Conservation (phyloP, 1,140 invertebrate species). For the Lucilia cuprina region DNA sequence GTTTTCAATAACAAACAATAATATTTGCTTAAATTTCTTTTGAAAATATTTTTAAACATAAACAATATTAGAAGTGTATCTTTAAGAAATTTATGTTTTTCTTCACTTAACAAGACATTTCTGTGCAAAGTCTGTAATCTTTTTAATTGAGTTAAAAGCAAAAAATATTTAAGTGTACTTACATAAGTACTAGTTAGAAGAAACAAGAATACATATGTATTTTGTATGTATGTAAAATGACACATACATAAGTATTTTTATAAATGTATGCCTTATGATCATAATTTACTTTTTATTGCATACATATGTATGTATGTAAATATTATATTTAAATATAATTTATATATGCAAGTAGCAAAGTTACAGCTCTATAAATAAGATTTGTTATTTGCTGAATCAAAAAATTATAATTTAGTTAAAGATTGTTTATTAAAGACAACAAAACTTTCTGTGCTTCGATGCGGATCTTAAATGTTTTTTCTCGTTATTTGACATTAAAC, state of each 20-base stretch:
- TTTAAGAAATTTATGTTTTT: not conserved
- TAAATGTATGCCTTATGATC: not conserved
- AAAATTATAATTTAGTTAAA: too few relatives aligned
- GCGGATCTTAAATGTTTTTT: too few relatives aligned
- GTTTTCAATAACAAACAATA: not conserved
- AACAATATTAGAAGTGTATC: not conserved
- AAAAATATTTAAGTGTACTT: not conserved
- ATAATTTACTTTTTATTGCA: not conserved
- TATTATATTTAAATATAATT: too few relatives aligned
- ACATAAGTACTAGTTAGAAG: too few relatives aligned
- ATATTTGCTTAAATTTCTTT: not conserved
- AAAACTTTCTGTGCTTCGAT: too few relatives aligned
- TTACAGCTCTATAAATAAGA: too few relatives aligned
- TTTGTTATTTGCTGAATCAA: too few relatives aligned
- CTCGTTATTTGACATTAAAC: too few relatives aligned
- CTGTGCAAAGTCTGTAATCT: not conserved
- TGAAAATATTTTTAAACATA: too few relatives aligned
- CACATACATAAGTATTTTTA: not conserved
- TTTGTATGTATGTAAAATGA: not conserved
- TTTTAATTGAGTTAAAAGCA: not conserved
- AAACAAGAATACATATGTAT: not conserved
- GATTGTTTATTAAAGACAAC: too few relatives aligned
- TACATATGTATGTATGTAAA: too few relatives aligned
- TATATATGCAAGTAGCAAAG: too few relatives aligned
- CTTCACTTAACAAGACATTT: not conserved